A percentile compares a stretch with the other conserved stretches of the same genome.
Evolutionary conservation across 2,888 invertebrate species (phyloP).

Genomic region (Adelphocoris suturalis): DNA sequence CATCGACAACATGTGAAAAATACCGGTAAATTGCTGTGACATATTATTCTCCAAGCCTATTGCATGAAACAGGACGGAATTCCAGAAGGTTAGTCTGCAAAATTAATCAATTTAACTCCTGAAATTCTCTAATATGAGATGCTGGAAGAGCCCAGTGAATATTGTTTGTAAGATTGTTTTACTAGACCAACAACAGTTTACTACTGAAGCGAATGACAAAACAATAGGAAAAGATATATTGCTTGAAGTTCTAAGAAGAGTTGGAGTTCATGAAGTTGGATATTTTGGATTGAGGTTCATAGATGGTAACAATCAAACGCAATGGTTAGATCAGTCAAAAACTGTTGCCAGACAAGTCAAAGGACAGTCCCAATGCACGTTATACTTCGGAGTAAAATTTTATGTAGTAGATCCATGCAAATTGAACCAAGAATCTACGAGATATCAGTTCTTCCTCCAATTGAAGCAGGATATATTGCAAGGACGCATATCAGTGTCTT

Average conservation of each 20-base stretch:
- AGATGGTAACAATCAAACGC: conserved; percentile 96
- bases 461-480: conserved; percentile 97
- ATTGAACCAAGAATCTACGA: conserved; percentile 96
- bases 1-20: neutral
- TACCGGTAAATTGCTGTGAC: neutral
- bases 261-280: conserved; percentile 96
- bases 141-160: conserved; percentile 78
- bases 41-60: neutral
- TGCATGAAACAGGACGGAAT: neutral
- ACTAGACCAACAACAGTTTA: conserved; percentile 92
- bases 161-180: conserved; percentile 90
- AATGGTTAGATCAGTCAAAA: conserved; percentile 96
- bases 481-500: conserved; percentile 93
- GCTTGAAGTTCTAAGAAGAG: conserved; percentile 75
- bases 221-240: conserved; percentile 70
- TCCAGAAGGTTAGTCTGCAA: conserved; percentile 15
- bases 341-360: conserved; percentile 93
- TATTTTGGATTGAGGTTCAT: conserved; percentile 97
- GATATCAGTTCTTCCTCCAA: conserved; percentile 98
- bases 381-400: conserved; percentile 98
- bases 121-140: conserved; percentile 69
- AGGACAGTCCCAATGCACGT: conserved; percentile 86
- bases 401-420: conserved; percentile 98
- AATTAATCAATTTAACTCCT: neutral
- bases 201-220: conserved; percentile 93